Evolutionary conservation across 2,113 vertebrate species (phyloP), one percentile per base, ranked within the genome.

Genomic region (Aldabrachelys gigantea): DNA sequence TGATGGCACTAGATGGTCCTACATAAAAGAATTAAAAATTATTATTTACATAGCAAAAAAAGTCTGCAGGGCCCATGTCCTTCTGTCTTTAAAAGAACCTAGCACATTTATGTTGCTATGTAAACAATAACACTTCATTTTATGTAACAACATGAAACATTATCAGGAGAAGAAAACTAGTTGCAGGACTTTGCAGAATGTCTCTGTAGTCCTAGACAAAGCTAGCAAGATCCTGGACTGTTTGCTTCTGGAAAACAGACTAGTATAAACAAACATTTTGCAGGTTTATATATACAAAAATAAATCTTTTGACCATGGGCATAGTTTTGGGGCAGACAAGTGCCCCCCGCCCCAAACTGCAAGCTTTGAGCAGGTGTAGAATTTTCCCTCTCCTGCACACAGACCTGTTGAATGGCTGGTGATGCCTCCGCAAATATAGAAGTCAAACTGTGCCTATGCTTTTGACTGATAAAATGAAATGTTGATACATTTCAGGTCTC

Each of bases 211-310:
- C 62, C 31, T 65, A n/a, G 62, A 65, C 29, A 62, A 62, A 65
- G 31, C 31, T 65, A 65, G 62, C 3, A 65, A 65, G 31, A 65
- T 65, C 16, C 62, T n/a, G 31, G 69, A 76, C 38, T 49, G 62
- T 1, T 3, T 65, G 16, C 24, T 83, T 50, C 89, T 65, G 65
- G 29, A 95, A 92, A 95, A 92, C 38, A 38, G 29, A 72, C 38
- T 10, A 87, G 49, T 50, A 27, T 4, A 65, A 8, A 56, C 89
- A 86, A 41, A 53, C 21, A 81, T 3, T n/a, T 89, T 0, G 0
- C 5, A n/a, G 5, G 72, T 84, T 21, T 25, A 86, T 1, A 89
- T 24, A 0, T 0, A 47, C 38, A 76, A 4, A 49, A 1, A 82
- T 84, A 44, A 82, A 44, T 13, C 27, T 54, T 88, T 57, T 88